Conservation (phyloP, 1,140 invertebrate genomes). For the Nymphalis io region DNA sequence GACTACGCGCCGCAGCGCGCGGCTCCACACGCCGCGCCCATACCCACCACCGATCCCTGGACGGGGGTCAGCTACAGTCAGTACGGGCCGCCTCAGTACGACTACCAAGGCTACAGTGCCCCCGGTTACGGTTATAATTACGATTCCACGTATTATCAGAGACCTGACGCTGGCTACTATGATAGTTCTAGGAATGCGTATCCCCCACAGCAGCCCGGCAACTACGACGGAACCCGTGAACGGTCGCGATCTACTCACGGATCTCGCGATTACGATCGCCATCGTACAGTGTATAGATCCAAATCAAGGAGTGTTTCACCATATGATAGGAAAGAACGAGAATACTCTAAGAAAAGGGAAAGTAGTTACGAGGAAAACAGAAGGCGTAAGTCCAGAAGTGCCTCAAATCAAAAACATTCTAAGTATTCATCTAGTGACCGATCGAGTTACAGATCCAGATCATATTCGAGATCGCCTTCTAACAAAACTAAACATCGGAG, state of each 20-base stretch:
- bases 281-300: slow-evolving; percentile 48
- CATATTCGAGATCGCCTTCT: slow-evolving; percentile 52
- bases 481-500: slow-evolving; percentile 53
- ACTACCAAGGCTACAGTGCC: slow-evolving; percentile 63
- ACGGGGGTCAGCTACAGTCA: slow-evolving; percentile 75
- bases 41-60: slow-evolving; percentile 77
- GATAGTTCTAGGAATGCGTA: slow-evolving; percentile 51
- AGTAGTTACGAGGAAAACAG: slow-evolving; percentile 55
- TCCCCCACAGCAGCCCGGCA: slow-evolving; percentile 40
- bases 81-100: slow-evolving; percentile 65
- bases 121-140: slow-evolving; percentile 63
- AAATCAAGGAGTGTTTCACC: slow-evolving; percentile 66
- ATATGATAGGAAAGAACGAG: slow-evolving; percentile 52
- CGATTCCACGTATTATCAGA: slow-evolving; percentile 65
- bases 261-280: slow-evolving; percentile 44
- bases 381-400: slow-evolving; percentile 53
- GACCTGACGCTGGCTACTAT: slow-evolving; percentile 57
- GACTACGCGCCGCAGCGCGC: slow-evolving; percentile 64
- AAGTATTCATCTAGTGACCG: slow-evolving; percentile 63
- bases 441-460: slow-evolving; percentile 61
- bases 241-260: slow-evolving; percentile 45
- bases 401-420: slow-evolving; percentile 44
- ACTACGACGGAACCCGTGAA: slow-evolving; percentile 53
- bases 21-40: slow-evolving; percentile 48
- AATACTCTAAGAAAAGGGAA: slow-evolving; percentile 61